These are phyloP conservation scores for Schlechtendalia chinensis DNA, from an alignment of 1,140 invertebrate genomes.

Conservation along the genomic window DNA sequence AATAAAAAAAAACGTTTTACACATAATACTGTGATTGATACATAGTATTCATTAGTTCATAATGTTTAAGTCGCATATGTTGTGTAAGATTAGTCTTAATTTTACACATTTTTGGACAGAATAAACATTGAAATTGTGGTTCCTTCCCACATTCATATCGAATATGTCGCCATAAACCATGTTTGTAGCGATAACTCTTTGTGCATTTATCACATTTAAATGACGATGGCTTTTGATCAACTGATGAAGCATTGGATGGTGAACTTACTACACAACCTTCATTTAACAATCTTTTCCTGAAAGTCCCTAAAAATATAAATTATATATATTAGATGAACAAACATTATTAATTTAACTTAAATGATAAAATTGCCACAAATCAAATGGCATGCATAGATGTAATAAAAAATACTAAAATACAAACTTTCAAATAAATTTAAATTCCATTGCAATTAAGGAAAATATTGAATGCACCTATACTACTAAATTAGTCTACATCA, in stretches of 20 bases:
- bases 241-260: not conserved
- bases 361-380: not conserved
- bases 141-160: slow-evolving; percentile 61
- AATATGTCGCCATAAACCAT: slow-evolving; percentile 58
- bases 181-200: slow-evolving; percentile 59
- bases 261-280: slow-evolving; percentile 18
- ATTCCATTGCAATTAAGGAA: not conserved
- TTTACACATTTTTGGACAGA: slow-evolving; percentile 62
- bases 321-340: slow-evolving; percentile 13
- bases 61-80: slow-evolving; percentile 56
- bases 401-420: not conserved
- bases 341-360: not conserved
- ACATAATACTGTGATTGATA: slow-evolving; percentile 9
- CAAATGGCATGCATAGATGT: not conserved
- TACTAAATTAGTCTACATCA: too few species aligned
- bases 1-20: not conserved
- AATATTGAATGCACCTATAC: not conserved
- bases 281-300: not conserved
- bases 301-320: slow-evolving; percentile 27
- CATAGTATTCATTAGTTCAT: slow-evolving; percentile 20
- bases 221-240: slow-evolving; percentile 15
- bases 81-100: slow-evolving; percentile 61
- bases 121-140: slow-evolving; percentile 62
- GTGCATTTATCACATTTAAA: slow-evolving; percentile 55
- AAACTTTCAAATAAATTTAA: not conserved